Conservation (phyloP, 2,113 vertebrate genomes). For the Mesitornis unicolor region DNA sequence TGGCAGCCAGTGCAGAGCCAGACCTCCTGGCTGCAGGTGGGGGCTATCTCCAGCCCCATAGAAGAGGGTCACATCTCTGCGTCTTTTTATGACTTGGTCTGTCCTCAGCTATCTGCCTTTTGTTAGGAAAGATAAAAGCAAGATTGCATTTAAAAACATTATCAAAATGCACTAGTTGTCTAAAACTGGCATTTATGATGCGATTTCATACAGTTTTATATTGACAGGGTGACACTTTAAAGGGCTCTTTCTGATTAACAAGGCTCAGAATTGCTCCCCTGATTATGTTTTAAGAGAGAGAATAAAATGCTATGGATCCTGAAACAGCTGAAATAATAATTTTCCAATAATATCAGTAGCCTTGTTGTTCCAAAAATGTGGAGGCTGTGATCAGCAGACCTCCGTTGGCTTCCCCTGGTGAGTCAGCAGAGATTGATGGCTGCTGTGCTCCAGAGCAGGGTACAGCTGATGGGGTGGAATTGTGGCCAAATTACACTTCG, state of each 20-base stretch:
- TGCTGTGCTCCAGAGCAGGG: accelerated
- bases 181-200: conserved; percentile 71
- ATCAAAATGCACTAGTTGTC: conserved; percentile 65
- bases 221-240: conserved; percentile 61
- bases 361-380: not conserved
- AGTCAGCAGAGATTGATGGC: not conserved
- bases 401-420: not conserved
- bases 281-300: conserved; percentile 59
- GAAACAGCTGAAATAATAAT: conserved; percentile 51
- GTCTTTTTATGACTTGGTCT: not conserved
- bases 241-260: conserved; percentile 74
- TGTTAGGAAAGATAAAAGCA: conserved; percentile 44
- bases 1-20: not conserved
- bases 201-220: conserved; percentile 71
- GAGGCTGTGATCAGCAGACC: not conserved
- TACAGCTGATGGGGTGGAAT: not conserved
- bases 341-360: not conserved
- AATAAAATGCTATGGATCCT: conserved; percentile 61
- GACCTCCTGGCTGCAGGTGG: accelerated
- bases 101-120: conserved; percentile 39
- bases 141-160: conserved; percentile 57
- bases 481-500: not conserved
- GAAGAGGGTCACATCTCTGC: not conserved
- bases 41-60: not conserved
- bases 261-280: conserved; percentile 69